Evolutionary conservation across 2,888 invertebrate genomes (phyloP).

Genomic region (Axea sp.): DNA sequence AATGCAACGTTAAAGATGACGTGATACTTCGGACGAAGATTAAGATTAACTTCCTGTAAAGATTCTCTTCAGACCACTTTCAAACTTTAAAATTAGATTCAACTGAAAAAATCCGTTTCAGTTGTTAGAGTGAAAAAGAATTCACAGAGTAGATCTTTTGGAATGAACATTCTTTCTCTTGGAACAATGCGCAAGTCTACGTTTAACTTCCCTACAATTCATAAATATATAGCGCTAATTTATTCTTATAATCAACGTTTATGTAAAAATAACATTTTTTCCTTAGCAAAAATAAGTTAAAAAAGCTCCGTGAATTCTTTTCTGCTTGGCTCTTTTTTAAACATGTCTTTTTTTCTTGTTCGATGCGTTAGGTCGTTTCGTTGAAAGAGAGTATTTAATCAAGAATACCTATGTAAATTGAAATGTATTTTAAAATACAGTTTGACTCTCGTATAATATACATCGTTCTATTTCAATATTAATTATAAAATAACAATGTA

Average conservation of each 20-base stretch:
- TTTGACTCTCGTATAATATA: slow-evolving; percentile 19
- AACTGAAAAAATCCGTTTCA: slow-evolving; percentile 1
- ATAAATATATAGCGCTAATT: slow-evolving; percentile 17
- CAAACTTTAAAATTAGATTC: too few relatives aligned
- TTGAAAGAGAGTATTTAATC: slow-evolving; percentile 12
- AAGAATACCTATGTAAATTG: slow-evolving; percentile 3
- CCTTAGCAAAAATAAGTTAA: slow-evolving; percentile 51
- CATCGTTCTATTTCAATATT: slow-evolving; percentile 4
- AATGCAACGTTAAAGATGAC: slow-evolving; percentile 11
- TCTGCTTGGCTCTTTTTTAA: background rate
- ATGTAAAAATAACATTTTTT: slow-evolving; percentile 46
- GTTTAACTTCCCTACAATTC: too few relatives aligned
- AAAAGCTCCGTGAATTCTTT: slow-evolving; percentile 54
- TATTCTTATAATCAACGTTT: slow-evolving; percentile 34
- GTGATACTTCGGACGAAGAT: slow-evolving; percentile 19
- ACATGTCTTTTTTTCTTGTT: too few relatives aligned
- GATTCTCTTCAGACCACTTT: too few relatives aligned
- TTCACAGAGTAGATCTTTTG: slow-evolving; percentile 51
- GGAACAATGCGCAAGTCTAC: too few relatives aligned
- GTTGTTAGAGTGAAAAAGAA: slow-evolving; percentile 36
- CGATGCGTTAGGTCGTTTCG: too few relatives aligned
- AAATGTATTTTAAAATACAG: slow-evolving; percentile 34
- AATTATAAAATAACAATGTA: too few relatives aligned
- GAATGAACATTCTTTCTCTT: too few relatives aligned
- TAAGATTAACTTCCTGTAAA: too few relatives aligned